Base-by-base conservation (phyloP, 2,113 vertebrate species). In the Gyps fulvus region DNA sequence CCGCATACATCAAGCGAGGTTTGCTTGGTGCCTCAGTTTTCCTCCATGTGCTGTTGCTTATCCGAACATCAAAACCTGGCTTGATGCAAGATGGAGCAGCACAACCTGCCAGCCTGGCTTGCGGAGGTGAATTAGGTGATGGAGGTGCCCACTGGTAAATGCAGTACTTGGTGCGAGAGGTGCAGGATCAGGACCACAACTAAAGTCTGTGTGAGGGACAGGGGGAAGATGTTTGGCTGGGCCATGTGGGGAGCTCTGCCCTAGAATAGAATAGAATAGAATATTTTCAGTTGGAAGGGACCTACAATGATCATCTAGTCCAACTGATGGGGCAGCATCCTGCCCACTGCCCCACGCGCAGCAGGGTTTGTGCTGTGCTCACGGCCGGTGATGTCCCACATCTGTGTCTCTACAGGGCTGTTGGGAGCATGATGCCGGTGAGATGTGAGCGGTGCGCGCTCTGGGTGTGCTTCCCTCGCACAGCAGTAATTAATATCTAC, bases 361-460 rank as follows among this genome's bases (percentile, higher is more conserved):
- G 67, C 1, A 3, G 38, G 62, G 36, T 43, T 57, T 1, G 0
- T 18, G 62, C n/a, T 13, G 10, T 27, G 74, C 80, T 66, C 13
- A 0, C 1, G 5, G 38, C 36, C 1, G 2, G 32, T 9, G 52
- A 7, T 17, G 10, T 62, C 66, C 89, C 15, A 13, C 10, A 19
- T 38, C 42, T 3, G 7, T 13, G n/a, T 16, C 57, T 50, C 43
- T 45, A 3, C 13, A n/a, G 52, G 25, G 79, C 82, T 40, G 38
- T 10, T 23, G 77, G 63, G 61, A 94, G 54, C 58, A 1, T 10
- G 29, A 27, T 23, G 27, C n/a, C 9, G 36, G 52, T 52, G 66
- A 88, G 82, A 42, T 20, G 42, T 0, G 21, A 81, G 59, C 5
- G 1, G 29, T 23, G 55, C 1, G 1, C 0, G 14, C 61, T n/a